A percentile compares a stretch with the other conserved stretches of the same genome.
Evolutionary conservation across 2,797 vertebrate species (phyloP).

Genomic region (Pyrocephalus nanus): DNA sequence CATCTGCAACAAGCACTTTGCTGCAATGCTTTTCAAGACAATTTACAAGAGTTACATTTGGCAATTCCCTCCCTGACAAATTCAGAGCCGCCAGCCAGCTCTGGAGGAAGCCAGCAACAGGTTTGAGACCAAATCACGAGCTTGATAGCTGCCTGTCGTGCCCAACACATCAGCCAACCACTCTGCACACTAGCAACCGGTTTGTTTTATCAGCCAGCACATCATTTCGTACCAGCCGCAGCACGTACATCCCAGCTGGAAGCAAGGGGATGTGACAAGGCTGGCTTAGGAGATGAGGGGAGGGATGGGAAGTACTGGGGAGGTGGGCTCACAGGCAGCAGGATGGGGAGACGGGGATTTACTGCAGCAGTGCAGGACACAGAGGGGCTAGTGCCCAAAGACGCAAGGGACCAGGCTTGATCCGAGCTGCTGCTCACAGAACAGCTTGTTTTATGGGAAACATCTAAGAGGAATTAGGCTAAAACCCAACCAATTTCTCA

Average conservation of each 20-base stretch:
- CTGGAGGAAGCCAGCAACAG: not conserved
- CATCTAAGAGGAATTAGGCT: constrained; percentile 41
- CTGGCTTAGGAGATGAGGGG: not conserved
- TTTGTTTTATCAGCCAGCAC: constrained; percentile 19
- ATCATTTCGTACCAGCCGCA: not conserved
- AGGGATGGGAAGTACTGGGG: not conserved
- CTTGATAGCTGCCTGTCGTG: not conserved
- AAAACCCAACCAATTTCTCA: constrained; percentile 61
- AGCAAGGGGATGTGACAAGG: not conserved
- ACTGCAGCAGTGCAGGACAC: not conserved
- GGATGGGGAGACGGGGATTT: not conserved
- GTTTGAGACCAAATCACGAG: not conserved
- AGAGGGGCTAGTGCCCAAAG: not conserved
- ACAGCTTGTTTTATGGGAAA: constrained; percentile 39
- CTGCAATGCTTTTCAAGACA: not conserved
- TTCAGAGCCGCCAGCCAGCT: not conserved
- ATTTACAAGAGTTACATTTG: not conserved
- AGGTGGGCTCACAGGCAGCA: constrained; percentile 27
- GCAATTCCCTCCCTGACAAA: not conserved
- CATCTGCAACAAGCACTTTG: not conserved
- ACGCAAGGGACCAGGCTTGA: not conserved
- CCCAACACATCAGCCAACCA: not conserved
- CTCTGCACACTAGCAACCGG: not conserved
- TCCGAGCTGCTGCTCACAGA: not conserved
- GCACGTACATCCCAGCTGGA: not conserved